These are phyloP conservation scores for Peromyscus eremicus DNA, from an alignment of 2,797 vertebrate genomes.

Conservation along the genomic window DNA sequence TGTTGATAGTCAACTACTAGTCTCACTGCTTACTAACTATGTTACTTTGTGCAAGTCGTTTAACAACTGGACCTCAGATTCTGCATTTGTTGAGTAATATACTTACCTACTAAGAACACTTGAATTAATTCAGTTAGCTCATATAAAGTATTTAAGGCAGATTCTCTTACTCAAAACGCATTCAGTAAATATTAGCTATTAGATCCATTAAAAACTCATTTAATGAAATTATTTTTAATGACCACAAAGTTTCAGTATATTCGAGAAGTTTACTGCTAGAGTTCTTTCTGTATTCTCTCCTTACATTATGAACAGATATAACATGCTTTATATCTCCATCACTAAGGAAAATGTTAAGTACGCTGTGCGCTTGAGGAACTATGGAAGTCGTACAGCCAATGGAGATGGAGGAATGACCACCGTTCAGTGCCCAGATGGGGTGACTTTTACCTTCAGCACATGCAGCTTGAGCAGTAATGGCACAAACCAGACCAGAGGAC, in stretches of 20 bases:
- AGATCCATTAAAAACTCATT: conserved; percentile 42
- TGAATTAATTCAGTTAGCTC: conserved; percentile 29
- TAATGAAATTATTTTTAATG: conserved; percentile 21
- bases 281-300: not conserved
- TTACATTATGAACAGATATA: not conserved
- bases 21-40: not conserved
- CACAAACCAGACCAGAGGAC: conserved; percentile 98
- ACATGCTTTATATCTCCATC: conserved; percentile 60
- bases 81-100: conserved; percentile 37
- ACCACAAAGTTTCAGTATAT: conserved; percentile 11
- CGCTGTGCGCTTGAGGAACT: conserved; percentile 97
- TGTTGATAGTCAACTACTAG: not conserved
- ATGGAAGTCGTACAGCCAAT: conserved; percentile 99
- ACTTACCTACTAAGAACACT: conserved; percentile 16
- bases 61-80: conserved; percentile 11
- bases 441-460: conserved; percentile 98
- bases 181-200: conserved; percentile 9
- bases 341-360: conserved; percentile 97
- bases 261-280: conserved; percentile 10
- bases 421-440: conserved; percentile 97
- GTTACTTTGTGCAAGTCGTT: conserved; percentile 45
- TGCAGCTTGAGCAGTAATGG: conserved; percentile 99
- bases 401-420: conserved; percentile 99
- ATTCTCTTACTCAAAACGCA: conserved; percentile 32
- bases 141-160: not conserved